Conservation (phyloP, 1,140 invertebrate species). For the Zaprionus vittiger region DNA sequence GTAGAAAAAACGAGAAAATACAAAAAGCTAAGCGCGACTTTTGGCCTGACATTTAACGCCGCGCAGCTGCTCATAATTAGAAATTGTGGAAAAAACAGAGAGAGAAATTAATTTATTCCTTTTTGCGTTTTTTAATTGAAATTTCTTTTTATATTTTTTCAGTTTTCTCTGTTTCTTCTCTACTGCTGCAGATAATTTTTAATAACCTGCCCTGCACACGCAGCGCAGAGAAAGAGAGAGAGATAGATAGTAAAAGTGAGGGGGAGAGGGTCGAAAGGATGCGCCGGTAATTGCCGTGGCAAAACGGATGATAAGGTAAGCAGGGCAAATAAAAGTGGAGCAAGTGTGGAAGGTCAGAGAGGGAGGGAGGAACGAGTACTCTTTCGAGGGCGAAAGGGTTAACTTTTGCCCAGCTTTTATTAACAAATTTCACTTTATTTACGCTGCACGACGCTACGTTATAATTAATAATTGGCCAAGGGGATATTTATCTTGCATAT, state of each 20-base stretch:
- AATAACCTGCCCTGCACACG: slow-evolving; percentile 60
- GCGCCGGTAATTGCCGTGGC: slow-evolving; percentile 73
- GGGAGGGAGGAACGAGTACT: background rate
- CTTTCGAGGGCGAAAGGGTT: slow-evolving; percentile 55
- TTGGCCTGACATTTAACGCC: slow-evolving; percentile 69
- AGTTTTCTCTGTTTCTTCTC: slow-evolving; percentile 20
- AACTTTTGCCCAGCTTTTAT: slow-evolving; percentile 67
- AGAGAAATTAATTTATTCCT: slow-evolving; percentile 77
- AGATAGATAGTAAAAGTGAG: background rate
- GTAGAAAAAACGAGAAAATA: slow-evolving; percentile 10
- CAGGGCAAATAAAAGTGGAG: slow-evolving; percentile 20
- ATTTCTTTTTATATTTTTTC: slow-evolving; percentile 50
- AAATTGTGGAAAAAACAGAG: slow-evolving; percentile 43
- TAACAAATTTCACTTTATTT: slow-evolving; percentile 80
- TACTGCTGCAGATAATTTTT: slow-evolving; percentile 62
- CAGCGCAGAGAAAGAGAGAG: background rate
- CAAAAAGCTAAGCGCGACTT: slow-evolving; percentile 33
- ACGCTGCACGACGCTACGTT: slow-evolving; percentile 71
- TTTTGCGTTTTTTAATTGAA: slow-evolving; percentile 78
- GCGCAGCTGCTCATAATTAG: slow-evolving; percentile 79
- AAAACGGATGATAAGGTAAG: slow-evolving; percentile 62
- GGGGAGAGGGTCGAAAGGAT: slow-evolving; percentile 57
- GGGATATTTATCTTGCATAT: slow-evolving; percentile 30
- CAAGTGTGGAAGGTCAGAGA: slow-evolving; percentile 1
- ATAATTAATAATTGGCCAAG: slow-evolving; percentile 71